These are phyloP conservation scores for Sebastes itinus DNA, from an alignment of 2,797 vertebrate species.

Conservation along the genomic window DNA sequence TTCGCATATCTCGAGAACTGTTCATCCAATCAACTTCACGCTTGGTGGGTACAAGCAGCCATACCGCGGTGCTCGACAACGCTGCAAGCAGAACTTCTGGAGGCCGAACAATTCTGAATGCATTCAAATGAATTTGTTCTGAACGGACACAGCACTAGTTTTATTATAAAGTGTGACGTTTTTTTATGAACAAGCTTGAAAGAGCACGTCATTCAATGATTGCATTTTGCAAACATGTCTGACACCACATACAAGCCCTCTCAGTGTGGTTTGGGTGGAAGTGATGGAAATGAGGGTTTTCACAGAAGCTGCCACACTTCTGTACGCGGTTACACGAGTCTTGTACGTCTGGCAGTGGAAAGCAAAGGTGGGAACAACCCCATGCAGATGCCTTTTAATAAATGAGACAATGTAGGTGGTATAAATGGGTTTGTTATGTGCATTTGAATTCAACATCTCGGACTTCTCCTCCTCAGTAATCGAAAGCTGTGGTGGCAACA, in stretches of 20 bases:
- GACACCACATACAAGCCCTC: not conserved
- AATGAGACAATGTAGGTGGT: conserved; percentile 47
- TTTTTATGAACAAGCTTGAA: not conserved
- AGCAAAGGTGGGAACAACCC: conserved; percentile 22
- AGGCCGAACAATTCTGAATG: too few relatives aligned
- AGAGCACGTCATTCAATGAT: not conserved
- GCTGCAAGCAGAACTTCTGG: too few relatives aligned
- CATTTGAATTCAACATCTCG: conserved; percentile 5
- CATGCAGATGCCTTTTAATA: conserved; percentile 13
- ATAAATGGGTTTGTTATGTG: conserved; percentile 1
- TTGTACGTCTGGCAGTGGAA: conserved; percentile 26
- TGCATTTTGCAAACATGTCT: not conserved
- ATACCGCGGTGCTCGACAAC: too few relatives aligned
- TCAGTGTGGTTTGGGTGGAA: not conserved
- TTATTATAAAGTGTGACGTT: not conserved
- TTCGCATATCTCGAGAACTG: too few relatives aligned
- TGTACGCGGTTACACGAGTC: not conserved
- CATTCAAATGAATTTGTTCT: too few relatives aligned
- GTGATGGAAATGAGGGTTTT: conserved; percentile 2
- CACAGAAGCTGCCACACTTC: not conserved
- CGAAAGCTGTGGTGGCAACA: conserved; percentile 47
- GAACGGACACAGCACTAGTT: too few relatives aligned
- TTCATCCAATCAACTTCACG: too few relatives aligned
- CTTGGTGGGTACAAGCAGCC: too few relatives aligned
- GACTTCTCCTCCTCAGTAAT: conserved; percentile 10